Evolutionary conservation across 2,113 vertebrate species (phyloP).

Genomic region (Ellobius talpinus): DNA sequence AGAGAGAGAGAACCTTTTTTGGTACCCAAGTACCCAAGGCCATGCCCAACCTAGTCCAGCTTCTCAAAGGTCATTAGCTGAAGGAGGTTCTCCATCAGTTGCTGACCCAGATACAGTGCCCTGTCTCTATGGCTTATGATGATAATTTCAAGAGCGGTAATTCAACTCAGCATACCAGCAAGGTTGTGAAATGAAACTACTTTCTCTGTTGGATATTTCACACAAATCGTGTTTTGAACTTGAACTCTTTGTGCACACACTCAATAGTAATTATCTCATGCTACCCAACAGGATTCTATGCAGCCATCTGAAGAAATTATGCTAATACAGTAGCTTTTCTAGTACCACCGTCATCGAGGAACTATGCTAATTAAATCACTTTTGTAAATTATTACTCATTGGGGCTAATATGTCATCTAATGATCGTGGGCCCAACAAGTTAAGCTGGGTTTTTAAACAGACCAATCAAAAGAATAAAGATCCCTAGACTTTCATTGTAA

Average conservation of each 20-base stretch:
- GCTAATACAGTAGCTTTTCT: neutral
- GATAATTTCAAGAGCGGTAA: slow-evolving; percentile 1
- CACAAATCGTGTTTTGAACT: neutral
- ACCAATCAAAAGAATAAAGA: neutral
- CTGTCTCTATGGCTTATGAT: neutral
- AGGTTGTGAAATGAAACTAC: neutral
- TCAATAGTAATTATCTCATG: slow-evolving; percentile 11
- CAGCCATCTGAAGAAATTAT: neutral
- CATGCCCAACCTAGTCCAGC: too few relatives aligned
- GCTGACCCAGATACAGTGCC: neutral
- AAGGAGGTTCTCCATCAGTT: neutral
- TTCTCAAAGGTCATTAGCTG: too few relatives aligned
- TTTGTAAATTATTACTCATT: neutral
- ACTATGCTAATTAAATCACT: neutral
- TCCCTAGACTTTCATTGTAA: neutral
- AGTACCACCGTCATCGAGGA: neutral
- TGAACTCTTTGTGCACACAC: neutral
- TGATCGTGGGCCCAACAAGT: neutral
- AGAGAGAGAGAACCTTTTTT: too few relatives aligned
- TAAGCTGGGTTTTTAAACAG: neutral
- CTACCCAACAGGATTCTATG: neutral
- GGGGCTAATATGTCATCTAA: neutral
- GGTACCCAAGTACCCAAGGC: too few relatives aligned
- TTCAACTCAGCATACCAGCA: neutral
- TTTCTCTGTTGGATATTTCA: slow-evolving; percentile 35